Conservation (phyloP, 2,888 invertebrate genomes). For the Charanyca ferruginea region DNA sequence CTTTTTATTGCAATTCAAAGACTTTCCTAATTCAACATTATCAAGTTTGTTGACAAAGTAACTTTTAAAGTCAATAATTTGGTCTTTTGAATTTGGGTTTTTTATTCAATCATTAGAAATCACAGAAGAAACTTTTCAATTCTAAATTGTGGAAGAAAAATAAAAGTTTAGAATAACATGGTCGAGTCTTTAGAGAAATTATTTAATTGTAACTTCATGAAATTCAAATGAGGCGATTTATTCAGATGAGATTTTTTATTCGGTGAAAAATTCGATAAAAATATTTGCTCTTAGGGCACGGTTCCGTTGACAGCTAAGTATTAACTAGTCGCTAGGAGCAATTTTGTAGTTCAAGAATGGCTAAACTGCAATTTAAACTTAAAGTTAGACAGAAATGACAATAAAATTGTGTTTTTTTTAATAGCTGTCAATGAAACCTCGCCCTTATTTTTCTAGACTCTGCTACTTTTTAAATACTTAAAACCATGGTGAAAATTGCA, state of each 20-base stretch:
- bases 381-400: too few relatives aligned
- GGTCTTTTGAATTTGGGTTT: constrained; percentile 11
- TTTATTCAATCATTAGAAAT: constrained; percentile 25
- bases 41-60: constrained; percentile 13
- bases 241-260: background rate
- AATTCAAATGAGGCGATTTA: constrained; percentile 14
- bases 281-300: too few relatives aligned
- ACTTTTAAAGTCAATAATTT: background rate
- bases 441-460: too few relatives aligned
- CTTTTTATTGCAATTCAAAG: constrained; percentile 18
- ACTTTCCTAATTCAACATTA: constrained; percentile 15
- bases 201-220: constrained; percentile 20
- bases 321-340: too few relatives aligned
- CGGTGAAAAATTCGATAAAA: background rate
- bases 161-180: constrained; percentile 16
- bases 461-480: too few relatives aligned
- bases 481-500: too few relatives aligned
- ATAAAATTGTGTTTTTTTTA: too few relatives aligned
- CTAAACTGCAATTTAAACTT: too few relatives aligned
- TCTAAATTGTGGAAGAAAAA: constrained; percentile 21
- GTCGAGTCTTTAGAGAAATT: background rate
- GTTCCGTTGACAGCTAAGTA: too few relatives aligned
- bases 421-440: too few relatives aligned
- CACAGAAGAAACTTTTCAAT: background rate
- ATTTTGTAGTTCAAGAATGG: too few relatives aligned